Base-by-base conservation (phyloP, 2,888 invertebrate genomes). In the Gordius sp. region DNA sequence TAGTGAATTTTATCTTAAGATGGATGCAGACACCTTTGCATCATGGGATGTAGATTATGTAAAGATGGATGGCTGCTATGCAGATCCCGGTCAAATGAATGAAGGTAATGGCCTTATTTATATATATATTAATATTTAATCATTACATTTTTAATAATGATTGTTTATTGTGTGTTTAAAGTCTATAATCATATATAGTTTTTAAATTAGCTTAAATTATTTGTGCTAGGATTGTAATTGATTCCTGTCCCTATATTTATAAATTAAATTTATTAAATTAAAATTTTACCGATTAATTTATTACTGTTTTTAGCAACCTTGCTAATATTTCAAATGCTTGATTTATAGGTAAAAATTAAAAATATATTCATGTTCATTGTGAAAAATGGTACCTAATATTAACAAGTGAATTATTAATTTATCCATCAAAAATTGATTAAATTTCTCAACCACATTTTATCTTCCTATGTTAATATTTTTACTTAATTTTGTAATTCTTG, bases 1-100 rank as follows among this genome's bases (percentile, higher is more conserved):
- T 8, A 81, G 85, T 57, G 75, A 84, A 61, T 82, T 82, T 2
- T 79, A 80, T 71, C 75, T 85, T 64, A 77, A 82, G 65, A 75
- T 75, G 1, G 91, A 93, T 68, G 89, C 91, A 0, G 74, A 79
- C 33, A 83, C 83, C 0, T 91, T 93, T 68, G 87, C 87, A 1
- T 77, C 81, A 1, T 97, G 93, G 93, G 69, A 68, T 60, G 86
- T 93, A 23, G 93, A 97, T 69, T 87, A 86, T 69, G 81, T 93
- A 1, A 93, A 93, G 69, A 72, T 93, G 61, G 93, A 97, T 68
- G 93, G 93, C 0, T 97, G 93, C 69, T 84, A 93, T 67, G 81
- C 86, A 0, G 78, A 83, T 61, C 82, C 83, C 0, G 74, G 63
- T 8, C 63, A 67, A 58, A 69, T 69, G 65, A 64, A 66, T 28